A percentile compares a stretch with the other conserved stretches of the same genome.
Conservation (phyloP, 2,888 invertebrate genomes). For the Vanessa cardui region DNA sequence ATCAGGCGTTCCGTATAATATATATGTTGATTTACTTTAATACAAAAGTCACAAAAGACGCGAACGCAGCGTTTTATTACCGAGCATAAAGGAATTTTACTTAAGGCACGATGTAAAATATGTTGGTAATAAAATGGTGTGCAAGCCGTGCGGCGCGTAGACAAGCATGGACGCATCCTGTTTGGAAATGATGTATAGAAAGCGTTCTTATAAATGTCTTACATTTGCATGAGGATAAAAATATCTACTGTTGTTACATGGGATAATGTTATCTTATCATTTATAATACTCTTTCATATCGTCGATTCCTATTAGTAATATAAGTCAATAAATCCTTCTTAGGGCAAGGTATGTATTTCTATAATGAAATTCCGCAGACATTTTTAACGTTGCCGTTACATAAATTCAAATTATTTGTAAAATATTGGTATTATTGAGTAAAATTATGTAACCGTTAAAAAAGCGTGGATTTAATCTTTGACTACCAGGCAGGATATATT, state of each 20-base stretch:
- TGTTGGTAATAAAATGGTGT: slow-evolving; percentile 41
- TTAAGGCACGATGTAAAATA: slow-evolving; percentile 39
- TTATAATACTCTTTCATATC: too few relatives aligned
- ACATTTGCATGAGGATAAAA: slow-evolving; percentile 17
- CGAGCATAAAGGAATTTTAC: slow-evolving; percentile 37
- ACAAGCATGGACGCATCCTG: slow-evolving; percentile 37
- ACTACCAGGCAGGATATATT: too few relatives aligned
- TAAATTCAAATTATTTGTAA: too few relatives aligned
- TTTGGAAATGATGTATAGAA: slow-evolving; percentile 29
- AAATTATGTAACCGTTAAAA: too few relatives aligned
- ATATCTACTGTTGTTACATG: background rate
- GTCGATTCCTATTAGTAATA: too few relatives aligned
- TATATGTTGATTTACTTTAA: slow-evolving; percentile 29
- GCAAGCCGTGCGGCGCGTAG: slow-evolving; percentile 36
- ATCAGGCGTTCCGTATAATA: slow-evolving; percentile 30
- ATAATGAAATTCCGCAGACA: too few relatives aligned
- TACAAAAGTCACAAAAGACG: slow-evolving; percentile 22
- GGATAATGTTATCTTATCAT: too few relatives aligned
- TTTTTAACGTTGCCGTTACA: too few relatives aligned
- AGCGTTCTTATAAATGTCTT: slow-evolving; percentile 22
- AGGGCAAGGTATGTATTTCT: too few relatives aligned
- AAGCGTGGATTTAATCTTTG: too few relatives aligned
- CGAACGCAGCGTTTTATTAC: slow-evolving; percentile 36
- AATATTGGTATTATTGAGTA: too few relatives aligned
- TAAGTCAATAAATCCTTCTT: too few relatives aligned